Base-by-base conservation (phyloP, 92 coral and sea anemone species). In the Paragorgia papillata region DNA sequence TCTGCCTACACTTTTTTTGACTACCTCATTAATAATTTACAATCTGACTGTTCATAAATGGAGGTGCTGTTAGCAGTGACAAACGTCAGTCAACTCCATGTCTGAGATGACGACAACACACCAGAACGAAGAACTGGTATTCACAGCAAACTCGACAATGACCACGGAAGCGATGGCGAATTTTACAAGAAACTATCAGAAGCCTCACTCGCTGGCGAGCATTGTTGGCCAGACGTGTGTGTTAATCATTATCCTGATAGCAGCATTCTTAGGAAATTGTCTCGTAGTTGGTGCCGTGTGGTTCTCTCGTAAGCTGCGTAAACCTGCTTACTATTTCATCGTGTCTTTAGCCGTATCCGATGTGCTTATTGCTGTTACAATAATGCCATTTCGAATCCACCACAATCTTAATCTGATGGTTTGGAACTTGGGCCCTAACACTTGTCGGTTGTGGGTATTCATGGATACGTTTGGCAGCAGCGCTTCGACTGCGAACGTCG, bases 281-380 rank as follows among this genome's bases (percentile, higher is more conserved):
- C 53, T 95, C 65, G 99, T 95, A 5, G 84, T 91, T 35, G 92
- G 89, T 4, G 95, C 99, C 31, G 90, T 95, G 15, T 79, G 92
- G 33, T 68, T 84, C 35, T 87, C 88, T 24, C 90, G 90, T 5
- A 89, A 97, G 14, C 89, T 95, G 25, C 94, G 99, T 33, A 89
- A 92, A 6, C 75, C 88, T 21, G 91, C 99, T 2, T 91, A 95
- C 82, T 95, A 89, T 81, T 95, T 95, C 56, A 91, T 95, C 62
- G 89, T 95, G 19, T 95, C 99, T 10, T 85, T 95, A 40, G 99
- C 99, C 49, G 96, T 95, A 12, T 86, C 92, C 43, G 99, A 95
- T 69, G 75, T 95, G 12, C 80, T 95, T 18, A 88, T 95, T 24
- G 99, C 92, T 1, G 93, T 83, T 14, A 63, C 90, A 12, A 86